Evolutionary conservation across 2,113 vertebrate genomes (phyloP), one percentile per base, ranked within the genome.

Genomic region (Alethe diademata): DNA sequence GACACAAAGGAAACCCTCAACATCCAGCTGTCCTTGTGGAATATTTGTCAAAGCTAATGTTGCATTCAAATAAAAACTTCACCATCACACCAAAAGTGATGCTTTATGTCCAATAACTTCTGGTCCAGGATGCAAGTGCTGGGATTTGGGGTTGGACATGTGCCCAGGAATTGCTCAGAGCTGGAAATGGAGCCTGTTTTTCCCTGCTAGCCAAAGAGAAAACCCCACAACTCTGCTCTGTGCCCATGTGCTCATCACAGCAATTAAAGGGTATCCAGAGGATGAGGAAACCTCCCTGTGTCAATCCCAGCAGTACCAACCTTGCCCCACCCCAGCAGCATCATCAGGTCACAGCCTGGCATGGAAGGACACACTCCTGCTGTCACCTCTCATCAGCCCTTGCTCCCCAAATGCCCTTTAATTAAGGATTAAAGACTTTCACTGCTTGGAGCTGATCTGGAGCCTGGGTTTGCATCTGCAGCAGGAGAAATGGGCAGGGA

Each of bases 391-490:
- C 75, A 19, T 95, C 96, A 96, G 93, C 83, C 90, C 62, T 88
- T 67, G 67, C 78, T 96, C 87, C 85, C 88, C 92, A 96, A 89
- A 97, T 90, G 93, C 91, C 95, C 93, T 93, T 97, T 97, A 97
- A 97, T 97, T 97, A 97, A 96, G 78, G 58, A 74, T 78, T 96
- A 84, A 97, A 93, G 92, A 83, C 71, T 96, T 95, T 78, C 71
- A 38, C 26, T 94, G 93, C 92, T 87, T 92, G 87, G 61, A 89
- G 92, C 43, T 0, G 18, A 84, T 69, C 71, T 71, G 4, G 1
- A 88, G 54, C 89, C 47, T 0, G 5, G n/a, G 61, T 45, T 82
- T 86, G 4, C 22, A 8, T 50, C 47, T 31, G 62, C 62, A 33
- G 80, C 58, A 48, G 76, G 20, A 92, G 45, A 85, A 86, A 64